Evolutionary conservation across 2,888 invertebrate genomes (phyloP), one percentile per base, ranked within the genome.

Genomic region (Muschampia plurimacula): DNA sequence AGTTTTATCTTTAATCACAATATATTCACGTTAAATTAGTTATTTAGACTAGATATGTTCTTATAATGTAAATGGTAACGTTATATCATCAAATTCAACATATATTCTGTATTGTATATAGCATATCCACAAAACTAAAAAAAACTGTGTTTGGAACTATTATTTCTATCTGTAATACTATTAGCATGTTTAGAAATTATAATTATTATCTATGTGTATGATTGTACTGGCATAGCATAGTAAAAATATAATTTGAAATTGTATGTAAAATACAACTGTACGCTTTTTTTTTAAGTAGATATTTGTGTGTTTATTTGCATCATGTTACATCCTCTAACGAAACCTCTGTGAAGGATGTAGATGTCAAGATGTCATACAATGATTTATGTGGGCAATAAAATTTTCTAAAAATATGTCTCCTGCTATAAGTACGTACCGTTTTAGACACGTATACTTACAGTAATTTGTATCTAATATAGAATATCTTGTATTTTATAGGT

Each of bases 401-500:
- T 84, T 88, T 87, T 83, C 80, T 80, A 85, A 93, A 93, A 93
- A 93, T 94, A 94, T 94, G 94, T 94, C 94, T 94, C 94, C 94
- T 93, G 84, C 83, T 63, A 64, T 70, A 72, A 67, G 67, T 68
- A 68, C 72, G 64, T 68, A 73, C 64, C 72, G 68, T 64, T 57
- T 67, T 73, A 73, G 55, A 68, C 36, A 57, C 64, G 44, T 74
- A 67, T 62, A 66, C 55, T 55, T 57, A 57, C 57, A 57, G 57
- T 57, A 57, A 57, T 13, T 67, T 73, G 52, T 72, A 32, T 32
- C 32, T 32, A 68, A 64, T 60, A 60, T 66, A 69, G 49, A 73
- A 66, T 69, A 69, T 73, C 59, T 60, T 73, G 64, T 73, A 64
- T 57, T 67, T 73, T 64, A 68, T 73, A 57, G 44, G 60, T 59